Conservation (phyloP, 2,797 vertebrate genomes). For the Cyprinodon diabolis region DNA sequence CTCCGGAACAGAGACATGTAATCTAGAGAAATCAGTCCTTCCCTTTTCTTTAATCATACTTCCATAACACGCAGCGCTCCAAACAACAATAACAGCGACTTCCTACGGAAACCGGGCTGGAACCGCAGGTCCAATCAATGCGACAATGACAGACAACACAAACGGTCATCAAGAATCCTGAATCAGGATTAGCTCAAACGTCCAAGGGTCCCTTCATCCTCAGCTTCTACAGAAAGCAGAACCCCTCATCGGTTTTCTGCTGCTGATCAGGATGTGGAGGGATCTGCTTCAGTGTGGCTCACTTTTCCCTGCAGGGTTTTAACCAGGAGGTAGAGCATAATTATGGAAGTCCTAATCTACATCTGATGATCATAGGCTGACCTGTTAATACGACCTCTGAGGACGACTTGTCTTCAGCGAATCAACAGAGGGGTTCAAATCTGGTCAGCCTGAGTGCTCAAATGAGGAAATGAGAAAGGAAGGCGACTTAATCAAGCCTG, state of each 20-base stretch:
- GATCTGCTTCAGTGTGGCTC: slow-evolving; percentile 28
- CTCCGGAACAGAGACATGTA: slow-evolving; percentile 42
- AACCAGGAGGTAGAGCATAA: too few relatives aligned
- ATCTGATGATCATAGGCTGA: too few relatives aligned
- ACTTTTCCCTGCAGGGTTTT: neutral
- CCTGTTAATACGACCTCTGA: too few relatives aligned
- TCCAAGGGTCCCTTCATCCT: slow-evolving; percentile 79
- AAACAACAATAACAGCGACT: slow-evolving; percentile 12
- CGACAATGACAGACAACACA: neutral
- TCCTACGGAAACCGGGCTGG: too few relatives aligned
- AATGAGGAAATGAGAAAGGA: too few relatives aligned
- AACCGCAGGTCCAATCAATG: too few relatives aligned
- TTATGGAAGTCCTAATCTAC: too few relatives aligned
- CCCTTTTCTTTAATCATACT: slow-evolving; percentile 39
- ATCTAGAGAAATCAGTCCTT: slow-evolving; percentile 47
- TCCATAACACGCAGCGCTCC: slow-evolving; percentile 21
- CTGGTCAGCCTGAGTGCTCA: too few relatives aligned
- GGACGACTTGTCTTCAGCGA: too few relatives aligned
- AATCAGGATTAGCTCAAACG: slow-evolving; percentile 74
- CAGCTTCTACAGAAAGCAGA: slow-evolving; percentile 77
- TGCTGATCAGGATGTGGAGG: slow-evolving; percentile 29
- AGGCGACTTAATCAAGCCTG: too few relatives aligned
- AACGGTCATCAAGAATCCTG: slow-evolving; percentile 60
- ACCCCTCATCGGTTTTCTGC: slow-evolving; percentile 14
- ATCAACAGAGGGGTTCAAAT: too few relatives aligned